Conservation (phyloP, 2,797 vertebrate species). For the Scolopax bukidnonensis region DNA sequence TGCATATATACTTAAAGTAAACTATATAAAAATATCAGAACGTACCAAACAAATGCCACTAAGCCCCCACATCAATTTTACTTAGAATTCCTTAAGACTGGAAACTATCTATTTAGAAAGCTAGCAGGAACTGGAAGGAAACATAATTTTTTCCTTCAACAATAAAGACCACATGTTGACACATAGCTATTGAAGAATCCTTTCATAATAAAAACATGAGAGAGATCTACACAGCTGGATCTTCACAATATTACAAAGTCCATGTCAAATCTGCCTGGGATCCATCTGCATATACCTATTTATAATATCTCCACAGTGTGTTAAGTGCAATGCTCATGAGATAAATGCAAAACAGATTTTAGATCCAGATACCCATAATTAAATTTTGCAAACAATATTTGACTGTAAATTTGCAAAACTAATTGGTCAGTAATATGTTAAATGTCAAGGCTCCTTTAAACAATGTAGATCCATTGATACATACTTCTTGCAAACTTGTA, state of each 20-base stretch:
- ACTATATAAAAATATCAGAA: not conserved
- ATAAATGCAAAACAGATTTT: not conserved
- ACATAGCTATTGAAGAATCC: not conserved
- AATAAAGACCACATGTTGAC: not conserved
- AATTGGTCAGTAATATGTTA: slow-evolving; percentile 6
- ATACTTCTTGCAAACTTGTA: slow-evolving; percentile 28
- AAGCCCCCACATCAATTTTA: not conserved
- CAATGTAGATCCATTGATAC: slow-evolving; percentile 30
- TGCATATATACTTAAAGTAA: not conserved
- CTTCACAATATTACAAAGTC: not conserved
- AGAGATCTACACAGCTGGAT: not conserved
- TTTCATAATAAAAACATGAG: not conserved
- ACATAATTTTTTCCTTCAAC: not conserved
- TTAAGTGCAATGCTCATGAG: not conserved
- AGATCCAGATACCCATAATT: not conserved
- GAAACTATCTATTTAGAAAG: not conserved
- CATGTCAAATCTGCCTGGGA: not conserved
- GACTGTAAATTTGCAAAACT: not conserved
- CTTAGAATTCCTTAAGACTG: not conserved
- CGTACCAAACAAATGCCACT: not conserved
- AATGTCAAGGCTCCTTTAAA: slow-evolving; percentile 51
- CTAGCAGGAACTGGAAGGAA: not conserved
- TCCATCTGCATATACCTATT: not conserved
- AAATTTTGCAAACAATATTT: not conserved
- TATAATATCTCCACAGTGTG: not conserved